phyloP scores from a whole-genome alignment of 2,888 invertebrate genomes.

The Lycia hirtaria region DNA sequence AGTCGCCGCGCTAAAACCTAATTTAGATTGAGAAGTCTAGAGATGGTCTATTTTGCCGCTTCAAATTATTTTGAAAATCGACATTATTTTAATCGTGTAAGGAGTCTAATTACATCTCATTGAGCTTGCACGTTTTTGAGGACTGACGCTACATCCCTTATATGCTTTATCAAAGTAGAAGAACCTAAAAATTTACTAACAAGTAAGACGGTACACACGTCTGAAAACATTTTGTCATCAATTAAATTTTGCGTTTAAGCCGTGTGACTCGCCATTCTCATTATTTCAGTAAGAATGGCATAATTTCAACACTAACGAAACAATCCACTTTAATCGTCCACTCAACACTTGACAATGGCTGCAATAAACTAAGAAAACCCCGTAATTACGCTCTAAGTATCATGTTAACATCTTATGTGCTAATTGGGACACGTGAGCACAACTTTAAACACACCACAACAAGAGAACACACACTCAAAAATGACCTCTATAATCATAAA shows the following conservation, averaged over 20 bases:
- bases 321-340: conserved; percentile 39
- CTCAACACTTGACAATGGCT: conserved; percentile 31
- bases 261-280: conserved; percentile 13
- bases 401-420: conserved; percentile 50
- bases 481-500: background rate
- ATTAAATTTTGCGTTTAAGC: background rate
- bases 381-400: conserved; percentile 44
- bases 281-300: conserved; percentile 17
- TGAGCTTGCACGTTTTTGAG: no score
- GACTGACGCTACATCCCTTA: no score
- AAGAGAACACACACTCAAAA: conserved; percentile 10
- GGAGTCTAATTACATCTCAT: no score
- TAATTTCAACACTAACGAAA: conserved; percentile 32
- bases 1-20: no score
- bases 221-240: background rate
- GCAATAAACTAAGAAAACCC: conserved; percentile 43
- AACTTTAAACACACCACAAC: conserved; percentile 31
- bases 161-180: no score
- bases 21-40: no score
- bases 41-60: no score
- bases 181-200: no score
- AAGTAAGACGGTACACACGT: background rate
- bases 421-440: conserved; percentile 59
- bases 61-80: no score
- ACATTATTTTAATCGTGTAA: no score